A percentile compares a stretch with the other conserved stretches of the same genome.
phyloP scores from a whole-genome alignment of 2,888 invertebrate genomes.

The Eucera pruinosa region DNA sequence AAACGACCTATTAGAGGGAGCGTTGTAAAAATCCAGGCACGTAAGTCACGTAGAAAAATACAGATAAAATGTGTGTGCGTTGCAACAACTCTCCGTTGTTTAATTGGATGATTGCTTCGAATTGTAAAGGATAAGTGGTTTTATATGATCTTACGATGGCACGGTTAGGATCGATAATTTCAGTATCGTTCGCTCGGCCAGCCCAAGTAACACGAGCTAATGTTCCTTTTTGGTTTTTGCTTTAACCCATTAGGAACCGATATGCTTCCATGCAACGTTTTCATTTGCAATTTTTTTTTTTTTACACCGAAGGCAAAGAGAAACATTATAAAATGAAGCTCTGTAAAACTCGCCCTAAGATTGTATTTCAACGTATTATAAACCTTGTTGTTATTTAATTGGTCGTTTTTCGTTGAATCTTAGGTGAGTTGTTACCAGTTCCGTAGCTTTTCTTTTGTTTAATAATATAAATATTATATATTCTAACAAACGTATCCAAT shows the following conservation, averaged over 20 bases:
- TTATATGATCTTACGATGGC: conserved; percentile 41
- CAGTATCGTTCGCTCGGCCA: conserved; percentile 26
- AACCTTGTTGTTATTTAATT: too few species aligned
- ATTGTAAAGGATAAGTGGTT: conserved; percentile 28
- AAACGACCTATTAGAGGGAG: conserved; percentile 49
- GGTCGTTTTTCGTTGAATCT: too few species aligned
- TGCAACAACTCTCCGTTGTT: conserved; percentile 24
- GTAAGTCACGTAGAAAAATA: conserved; percentile 55
- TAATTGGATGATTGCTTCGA: conserved; percentile 45
- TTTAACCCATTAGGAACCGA: neutral
- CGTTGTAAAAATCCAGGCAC: conserved; percentile 43
- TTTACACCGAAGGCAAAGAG: too few species aligned
- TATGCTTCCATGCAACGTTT: neutral
- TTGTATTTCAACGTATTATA: too few species aligned
- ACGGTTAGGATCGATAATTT: conserved; percentile 40
- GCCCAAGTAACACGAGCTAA: conserved; percentile 31
- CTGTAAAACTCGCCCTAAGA: too few species aligned
- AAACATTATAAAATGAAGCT: too few species aligned
- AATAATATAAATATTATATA: too few species aligned
- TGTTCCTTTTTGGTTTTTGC: neutral
- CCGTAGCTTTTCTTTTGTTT: too few species aligned
- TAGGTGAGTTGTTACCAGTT: too few species aligned
- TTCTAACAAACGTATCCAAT: too few species aligned
- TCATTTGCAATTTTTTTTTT: neutral
- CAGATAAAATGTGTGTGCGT: conserved; percentile 37